These are phyloP conservation scores for Pollenia angustigena DNA, from an alignment of 2,888 invertebrate species.

Conservation along the genomic window DNA sequence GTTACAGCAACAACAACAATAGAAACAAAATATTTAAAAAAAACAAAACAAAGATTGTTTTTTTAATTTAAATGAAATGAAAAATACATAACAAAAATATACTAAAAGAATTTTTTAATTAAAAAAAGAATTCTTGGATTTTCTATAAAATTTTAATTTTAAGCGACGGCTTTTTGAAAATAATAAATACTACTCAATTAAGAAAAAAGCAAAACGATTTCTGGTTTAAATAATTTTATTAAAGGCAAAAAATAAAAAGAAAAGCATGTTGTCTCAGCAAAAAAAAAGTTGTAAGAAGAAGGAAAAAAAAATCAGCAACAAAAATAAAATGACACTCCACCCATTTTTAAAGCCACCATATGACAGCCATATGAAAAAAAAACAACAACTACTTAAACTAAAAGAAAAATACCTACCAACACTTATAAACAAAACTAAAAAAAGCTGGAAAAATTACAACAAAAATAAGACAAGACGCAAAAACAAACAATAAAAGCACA, in stretches of 20 bases:
- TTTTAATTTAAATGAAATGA: slow-evolving; percentile 40
- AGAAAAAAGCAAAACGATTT: slow-evolving; percentile 42
- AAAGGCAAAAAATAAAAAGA: slow-evolving; percentile 33
- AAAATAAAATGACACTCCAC: slow-evolving; percentile 70
- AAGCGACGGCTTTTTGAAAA: slow-evolving; percentile 68
- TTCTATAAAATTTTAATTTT: slow-evolving; percentile 14
- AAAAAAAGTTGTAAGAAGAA: slow-evolving; percentile 7
- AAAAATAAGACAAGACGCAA: slow-evolving; percentile 58
- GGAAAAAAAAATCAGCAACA: slow-evolving; percentile 1
- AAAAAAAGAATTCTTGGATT: slow-evolving; percentile 10
- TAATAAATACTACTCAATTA: slow-evolving; percentile 31
- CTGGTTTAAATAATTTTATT: slow-evolving; percentile 17
- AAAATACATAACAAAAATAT: slow-evolving; percentile 15
- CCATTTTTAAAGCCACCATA: slow-evolving; percentile 71
- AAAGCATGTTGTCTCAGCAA: slow-evolving; percentile 57
- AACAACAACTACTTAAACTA: slow-evolving; percentile 49
- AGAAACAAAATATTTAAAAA: slow-evolving; percentile 36
- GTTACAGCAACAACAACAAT: slow-evolving; percentile 55
- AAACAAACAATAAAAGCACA: slow-evolving; percentile 26
- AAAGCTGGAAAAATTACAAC: slow-evolving; percentile 30
- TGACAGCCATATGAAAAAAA: slow-evolving; percentile 71
- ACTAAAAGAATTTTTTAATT: slow-evolving; percentile 35
- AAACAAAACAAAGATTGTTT: slow-evolving; percentile 42
- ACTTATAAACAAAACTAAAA: slow-evolving; percentile 31
- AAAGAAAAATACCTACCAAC: slow-evolving; percentile 33